Conservation (phyloP, 2,888 invertebrate species). For the Dusona sp. region DNA sequence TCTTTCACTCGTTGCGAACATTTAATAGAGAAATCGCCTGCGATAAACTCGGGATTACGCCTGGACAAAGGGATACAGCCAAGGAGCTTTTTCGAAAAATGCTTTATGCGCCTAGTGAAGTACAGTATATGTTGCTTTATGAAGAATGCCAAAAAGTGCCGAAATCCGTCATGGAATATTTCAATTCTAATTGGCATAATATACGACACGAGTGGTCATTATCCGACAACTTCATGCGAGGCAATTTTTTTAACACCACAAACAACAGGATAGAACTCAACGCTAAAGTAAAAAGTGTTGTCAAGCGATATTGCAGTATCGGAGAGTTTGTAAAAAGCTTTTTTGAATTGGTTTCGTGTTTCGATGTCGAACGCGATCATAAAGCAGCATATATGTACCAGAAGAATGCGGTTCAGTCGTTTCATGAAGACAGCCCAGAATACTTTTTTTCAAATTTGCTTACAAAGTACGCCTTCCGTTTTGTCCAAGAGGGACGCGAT, state of each 20-base stretch:
- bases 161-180: neutral
- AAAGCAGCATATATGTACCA: conserved; percentile 7
- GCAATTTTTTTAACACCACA: neutral
- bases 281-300: neutral
- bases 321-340: conserved; percentile 3
- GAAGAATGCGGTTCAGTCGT: neutral
- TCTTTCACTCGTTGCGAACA: neutral
- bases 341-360: neutral
- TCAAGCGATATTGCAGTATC: neutral
- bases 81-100: conserved; percentile 9
- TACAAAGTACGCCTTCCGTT: neutral
- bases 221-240: neutral
- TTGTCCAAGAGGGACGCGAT: neutral
- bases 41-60: neutral
- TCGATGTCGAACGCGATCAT: neutral
- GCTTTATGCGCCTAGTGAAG: neutral
- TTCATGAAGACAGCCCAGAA: neutral
- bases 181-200: neutral
- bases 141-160: neutral
- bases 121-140: neutral
- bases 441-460: neutral
- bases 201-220: neutral
- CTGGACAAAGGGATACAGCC: neutral
- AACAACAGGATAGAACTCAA: conserved; percentile 1
- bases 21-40: conserved; percentile 2